Evolutionary conservation across 2,888 invertebrate species (phyloP).

Genomic region (Drosophila pullipes): DNA sequence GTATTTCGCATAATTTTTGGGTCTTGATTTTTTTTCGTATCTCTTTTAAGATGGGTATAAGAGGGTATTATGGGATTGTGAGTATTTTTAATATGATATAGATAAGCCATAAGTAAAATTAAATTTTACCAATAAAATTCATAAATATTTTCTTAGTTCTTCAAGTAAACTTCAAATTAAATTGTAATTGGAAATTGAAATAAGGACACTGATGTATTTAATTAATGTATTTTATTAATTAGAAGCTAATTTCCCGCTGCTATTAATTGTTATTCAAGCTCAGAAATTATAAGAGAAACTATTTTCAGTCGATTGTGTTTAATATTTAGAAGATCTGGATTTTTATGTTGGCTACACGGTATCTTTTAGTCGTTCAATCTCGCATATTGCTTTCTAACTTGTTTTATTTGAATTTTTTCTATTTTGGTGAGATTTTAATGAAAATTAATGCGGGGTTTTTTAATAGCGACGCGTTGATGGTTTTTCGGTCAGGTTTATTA

Average conservation of each 20-base stretch:
- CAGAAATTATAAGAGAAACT: not conserved
- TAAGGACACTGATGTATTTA: not conserved
- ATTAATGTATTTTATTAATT: not conserved
- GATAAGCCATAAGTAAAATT: not conserved
- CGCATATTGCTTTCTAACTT: not conserved
- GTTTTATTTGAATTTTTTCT: not conserved
- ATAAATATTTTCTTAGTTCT: not conserved
- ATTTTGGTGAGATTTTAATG: conserved; percentile 39
- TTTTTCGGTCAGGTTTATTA: conserved; percentile 54
- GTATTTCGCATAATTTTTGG: conserved; percentile 12
- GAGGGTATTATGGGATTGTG: not conserved
- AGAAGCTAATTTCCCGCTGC: not conserved
- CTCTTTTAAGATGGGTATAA: not conserved
- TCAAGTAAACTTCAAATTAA: not conserved
- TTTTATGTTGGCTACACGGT: not conserved
- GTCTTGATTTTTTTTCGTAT: conserved; percentile 5
- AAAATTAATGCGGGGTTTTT: conserved; percentile 44
- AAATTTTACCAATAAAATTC: not conserved
- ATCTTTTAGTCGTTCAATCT: not conserved
- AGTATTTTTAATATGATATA: not conserved
- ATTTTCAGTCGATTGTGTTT: not conserved
- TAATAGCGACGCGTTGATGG: conserved; percentile 11
- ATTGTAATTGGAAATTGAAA: not conserved
- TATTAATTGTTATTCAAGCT: not conserved
- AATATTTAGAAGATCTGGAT: not conserved